Conservation (phyloP, 92 coral and sea anemone species). For the Muricea muricata region DNA sequence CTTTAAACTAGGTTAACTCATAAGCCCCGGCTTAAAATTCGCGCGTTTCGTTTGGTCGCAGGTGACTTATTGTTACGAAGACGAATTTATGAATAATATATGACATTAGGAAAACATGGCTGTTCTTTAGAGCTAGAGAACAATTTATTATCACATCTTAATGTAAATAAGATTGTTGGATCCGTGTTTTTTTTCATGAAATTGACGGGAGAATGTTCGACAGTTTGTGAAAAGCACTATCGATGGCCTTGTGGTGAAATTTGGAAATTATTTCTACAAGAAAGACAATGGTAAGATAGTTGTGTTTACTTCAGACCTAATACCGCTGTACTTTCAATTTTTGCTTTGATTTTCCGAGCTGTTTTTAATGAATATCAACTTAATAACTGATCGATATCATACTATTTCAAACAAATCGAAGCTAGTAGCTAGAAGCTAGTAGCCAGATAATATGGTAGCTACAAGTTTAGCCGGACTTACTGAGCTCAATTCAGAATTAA, state of each 20-base stretch:
- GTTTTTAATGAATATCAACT: too few species aligned
- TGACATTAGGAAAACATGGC: conserved; percentile 4
- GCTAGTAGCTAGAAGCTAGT: too few species aligned
- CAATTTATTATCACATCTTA: neutral
- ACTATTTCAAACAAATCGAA: too few species aligned
- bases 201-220: neutral
- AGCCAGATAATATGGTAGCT: too few species aligned
- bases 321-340: too few species aligned
- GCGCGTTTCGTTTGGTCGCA: conserved; percentile 9
- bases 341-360: too few species aligned
- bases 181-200: neutral
- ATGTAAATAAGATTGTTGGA: neutral
- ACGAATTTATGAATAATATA: conserved; percentile 7
- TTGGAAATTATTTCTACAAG: neutral
- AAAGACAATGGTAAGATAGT: neutral
- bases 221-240: too few species aligned
- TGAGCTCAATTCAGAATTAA: too few species aligned
- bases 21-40: conserved; percentile 7
- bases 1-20: too few species aligned
- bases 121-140: neutral
- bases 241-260: neutral
- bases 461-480: too few species aligned
- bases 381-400: too few species aligned
- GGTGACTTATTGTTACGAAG: conserved; percentile 9
- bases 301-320: neutral